Evolutionary conservation across 2,888 invertebrate genomes (phyloP), one percentile per base, ranked within the genome.

Genomic region (Erannis defoliaria): DNA sequence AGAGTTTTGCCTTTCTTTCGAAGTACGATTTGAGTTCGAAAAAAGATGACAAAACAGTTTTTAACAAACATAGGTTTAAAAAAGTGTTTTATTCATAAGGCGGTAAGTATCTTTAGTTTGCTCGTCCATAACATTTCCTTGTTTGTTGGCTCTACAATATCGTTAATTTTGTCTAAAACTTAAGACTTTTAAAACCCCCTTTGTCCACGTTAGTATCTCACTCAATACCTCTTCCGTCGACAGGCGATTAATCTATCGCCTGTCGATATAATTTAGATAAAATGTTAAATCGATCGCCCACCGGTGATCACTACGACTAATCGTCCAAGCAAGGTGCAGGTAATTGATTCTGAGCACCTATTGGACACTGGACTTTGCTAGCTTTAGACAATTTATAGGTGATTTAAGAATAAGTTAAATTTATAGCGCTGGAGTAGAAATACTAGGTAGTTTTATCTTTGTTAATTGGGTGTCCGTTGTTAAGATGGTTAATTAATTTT

Each of bases 311-410:
- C 82, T 85, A 84, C 89, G 90, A 94, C 93, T 94, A 94, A 94
- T 94, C 94, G 94, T 89, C 87, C 90, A 90, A 93, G 93, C 93
- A 89, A 83, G 86, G 88, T 84, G 84, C 88, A 90, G 90, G 90
- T 94, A 94, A 94, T 94, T 93, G 94, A 94, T 94, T 93, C 84
- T 83, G 84, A 90, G 85, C 88, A 89, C 88, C 87, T 84, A 76
- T 75, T 63, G 80, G 82, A 80, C 82, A 71, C 71, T 68, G 77
- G 80, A 78, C 78, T 79, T 73, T 75, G 74, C 76, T 74, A 67
- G 71, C 69, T 66, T 56, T 62, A 49, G 69, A 71, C 62, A 69
- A 68, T 74, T 71, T 67, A 71, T 14, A 68, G n/a, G n/a, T n/a
- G n/a, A n/a, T n/a, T n/a, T n/a, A n/a, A n/a, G n/a, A n/a, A n/a